Evolutionary conservation across 92 coral and sea anemone genomes (phyloP).

Genomic region (Paragorgia papillata): DNA sequence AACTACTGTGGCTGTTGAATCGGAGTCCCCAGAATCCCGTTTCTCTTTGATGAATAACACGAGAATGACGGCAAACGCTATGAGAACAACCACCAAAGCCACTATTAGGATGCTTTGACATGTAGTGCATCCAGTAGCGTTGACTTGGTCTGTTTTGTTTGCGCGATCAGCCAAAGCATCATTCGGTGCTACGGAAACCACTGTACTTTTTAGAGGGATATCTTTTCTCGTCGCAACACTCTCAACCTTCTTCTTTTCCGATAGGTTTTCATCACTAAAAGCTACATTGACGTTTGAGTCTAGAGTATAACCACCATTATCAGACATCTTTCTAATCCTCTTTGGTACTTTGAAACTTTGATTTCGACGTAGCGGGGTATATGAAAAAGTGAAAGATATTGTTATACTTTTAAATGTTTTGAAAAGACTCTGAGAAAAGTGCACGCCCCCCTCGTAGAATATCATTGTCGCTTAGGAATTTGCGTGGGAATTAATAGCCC

Average conservation of each 20-base stretch:
- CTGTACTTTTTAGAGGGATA: slow-evolving; percentile 16
- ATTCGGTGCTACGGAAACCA: background rate
- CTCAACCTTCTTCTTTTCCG: background rate
- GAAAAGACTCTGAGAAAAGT: no score
- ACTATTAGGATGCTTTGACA: background rate
- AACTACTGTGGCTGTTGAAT: no score
- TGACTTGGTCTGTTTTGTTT: background rate
- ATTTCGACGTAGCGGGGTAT: background rate
- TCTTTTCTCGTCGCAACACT: background rate
- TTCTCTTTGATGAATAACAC: slow-evolving; percentile 11
- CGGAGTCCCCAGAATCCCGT: slow-evolving; percentile 1
- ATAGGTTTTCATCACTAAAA: background rate
- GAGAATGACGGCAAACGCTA: slow-evolving; percentile 5
- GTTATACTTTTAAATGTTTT: background rate
- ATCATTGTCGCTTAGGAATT: no score
- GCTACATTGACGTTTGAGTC: background rate
- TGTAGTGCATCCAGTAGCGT: background rate
- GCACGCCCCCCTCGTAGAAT: no score
- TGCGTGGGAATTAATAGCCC: no score
- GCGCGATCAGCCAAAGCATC: background rate
- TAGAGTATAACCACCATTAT: background rate
- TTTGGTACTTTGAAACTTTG: background rate
- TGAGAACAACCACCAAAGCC: background rate
- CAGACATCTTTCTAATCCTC: background rate
- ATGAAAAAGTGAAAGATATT: background rate